Evolutionary conservation across 2,888 invertebrate genomes (phyloP).

Genomic region (Sipunculus nudus): DNA sequence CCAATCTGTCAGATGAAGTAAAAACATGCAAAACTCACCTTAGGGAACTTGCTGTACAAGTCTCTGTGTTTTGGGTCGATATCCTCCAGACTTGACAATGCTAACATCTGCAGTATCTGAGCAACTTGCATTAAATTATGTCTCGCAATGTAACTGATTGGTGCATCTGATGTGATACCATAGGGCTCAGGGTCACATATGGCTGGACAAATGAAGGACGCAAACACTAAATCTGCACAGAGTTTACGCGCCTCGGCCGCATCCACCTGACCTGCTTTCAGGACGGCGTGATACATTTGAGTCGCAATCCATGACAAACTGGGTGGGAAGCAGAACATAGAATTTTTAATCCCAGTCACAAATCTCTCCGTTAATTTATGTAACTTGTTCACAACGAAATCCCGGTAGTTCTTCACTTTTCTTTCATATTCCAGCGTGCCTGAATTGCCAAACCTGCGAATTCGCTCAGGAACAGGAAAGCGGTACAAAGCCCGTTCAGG

Average conservation of each 20-base stretch:
- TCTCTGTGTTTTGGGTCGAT: conserved; percentile 79
- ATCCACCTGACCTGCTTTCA: conserved; percentile 43
- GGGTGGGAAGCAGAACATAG: conserved; percentile 90
- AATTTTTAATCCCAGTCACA: conserved; percentile 82
- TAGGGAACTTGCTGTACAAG: conserved; percentile 82
- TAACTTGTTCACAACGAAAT: conserved; percentile 78
- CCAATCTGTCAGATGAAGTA: conserved; percentile 3
- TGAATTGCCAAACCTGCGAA: conserved; percentile 80
- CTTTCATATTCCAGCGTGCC: conserved; percentile 78
- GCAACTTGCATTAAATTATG: conserved; percentile 75
- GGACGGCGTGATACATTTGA: conserved; percentile 77
- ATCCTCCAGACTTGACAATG: conserved; percentile 79
- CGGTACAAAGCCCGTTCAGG: conserved; percentile 80
- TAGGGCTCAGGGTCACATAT: conserved; percentile 95
- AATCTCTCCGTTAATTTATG: conserved; percentile 83
- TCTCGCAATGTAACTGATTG: conserved; percentile 88
- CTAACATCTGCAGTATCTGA: conserved; percentile 80
- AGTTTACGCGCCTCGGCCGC: conserved; percentile 72
- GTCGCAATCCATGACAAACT: conserved; percentile 88
- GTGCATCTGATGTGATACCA: conserved; percentile 88
- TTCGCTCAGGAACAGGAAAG: conserved; percentile 72
- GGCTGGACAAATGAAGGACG: conserved; percentile 93
- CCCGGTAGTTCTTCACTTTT: conserved; percentile 81
- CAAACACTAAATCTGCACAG: conserved; percentile 91
- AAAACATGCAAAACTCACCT: conserved; percentile 63